These are phyloP conservation scores for Agrilus mali DNA, from an alignment of 2,888 invertebrate species.

Conservation along the genomic window DNA sequence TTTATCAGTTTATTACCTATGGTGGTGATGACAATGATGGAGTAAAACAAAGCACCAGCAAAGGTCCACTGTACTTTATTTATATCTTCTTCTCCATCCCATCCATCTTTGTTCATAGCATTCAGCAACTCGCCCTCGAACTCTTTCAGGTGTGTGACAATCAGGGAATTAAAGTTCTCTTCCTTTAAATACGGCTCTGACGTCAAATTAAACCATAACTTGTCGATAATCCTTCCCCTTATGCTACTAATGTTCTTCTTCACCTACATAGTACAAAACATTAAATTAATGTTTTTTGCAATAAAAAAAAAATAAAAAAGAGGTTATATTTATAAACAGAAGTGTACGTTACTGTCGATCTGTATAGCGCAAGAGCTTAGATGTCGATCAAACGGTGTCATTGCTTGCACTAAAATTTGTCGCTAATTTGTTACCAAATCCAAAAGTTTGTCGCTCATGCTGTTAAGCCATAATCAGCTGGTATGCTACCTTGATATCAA, in stretches of 20 bases:
- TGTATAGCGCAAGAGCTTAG: no score
- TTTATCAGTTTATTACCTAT: conserved; percentile 88
- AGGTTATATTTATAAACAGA: no score
- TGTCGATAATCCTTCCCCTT: conserved; percentile 61
- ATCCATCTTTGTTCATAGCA: conserved; percentile 79
- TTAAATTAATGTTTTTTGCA: not conserved
- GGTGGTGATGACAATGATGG: conserved; percentile 91
- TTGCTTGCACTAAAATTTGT: no score
- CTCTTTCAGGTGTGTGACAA: conserved; percentile 40
- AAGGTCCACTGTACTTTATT: conserved; percentile 66
- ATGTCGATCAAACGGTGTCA: no score
- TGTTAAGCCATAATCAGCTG: no score
- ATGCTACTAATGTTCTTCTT: conserved; percentile 62
- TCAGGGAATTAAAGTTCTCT: conserved; percentile 69
- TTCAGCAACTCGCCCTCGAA: conserved; percentile 62
- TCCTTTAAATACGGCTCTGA: conserved; percentile 51
- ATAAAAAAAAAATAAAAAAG: no score
- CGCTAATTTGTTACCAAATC: no score
- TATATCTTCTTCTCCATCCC: conserved; percentile 62
- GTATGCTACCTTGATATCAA: no score
- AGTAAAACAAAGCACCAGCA: conserved; percentile 84
- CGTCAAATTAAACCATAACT: conserved; percentile 63
- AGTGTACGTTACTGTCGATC: no score
- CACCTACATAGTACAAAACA: conserved; percentile 42
- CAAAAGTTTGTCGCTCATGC: no score